phyloP scores from a whole-genome alignment of 30 jellyfish, hydroid and myxozoan species.

The Turritopsis dohrnii region DNA sequence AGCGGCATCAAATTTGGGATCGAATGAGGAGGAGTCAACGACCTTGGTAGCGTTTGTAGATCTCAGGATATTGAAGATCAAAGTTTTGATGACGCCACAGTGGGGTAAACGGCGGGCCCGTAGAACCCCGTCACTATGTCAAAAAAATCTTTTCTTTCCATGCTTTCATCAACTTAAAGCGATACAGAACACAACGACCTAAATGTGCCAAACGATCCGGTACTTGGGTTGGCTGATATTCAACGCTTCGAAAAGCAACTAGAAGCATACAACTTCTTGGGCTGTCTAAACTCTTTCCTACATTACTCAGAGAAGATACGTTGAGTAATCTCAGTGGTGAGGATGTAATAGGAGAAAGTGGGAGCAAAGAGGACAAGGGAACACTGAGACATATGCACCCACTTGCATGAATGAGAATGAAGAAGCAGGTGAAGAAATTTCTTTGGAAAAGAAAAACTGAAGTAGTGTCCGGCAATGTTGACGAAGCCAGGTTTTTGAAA shows the following conservation, averaged over 20 bases:
- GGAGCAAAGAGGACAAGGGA: not conserved
- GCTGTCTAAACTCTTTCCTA: conserved; percentile 27
- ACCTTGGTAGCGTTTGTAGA: too few relatives aligned
- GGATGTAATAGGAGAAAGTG: not conserved
- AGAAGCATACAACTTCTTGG: conserved; percentile 25
- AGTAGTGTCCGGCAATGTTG: not conserved
- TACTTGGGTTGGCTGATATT: conserved; percentile 20
- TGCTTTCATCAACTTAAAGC: conserved; percentile 9
- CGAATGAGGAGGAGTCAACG: too few relatives aligned
- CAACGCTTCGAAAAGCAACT: conserved; percentile 9
- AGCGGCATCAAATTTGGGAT: too few relatives aligned
- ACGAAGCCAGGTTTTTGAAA: not conserved
- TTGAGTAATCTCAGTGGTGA: not conserved
- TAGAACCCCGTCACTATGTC: too few relatives aligned
- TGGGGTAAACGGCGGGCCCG: too few relatives aligned
- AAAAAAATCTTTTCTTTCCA: too few relatives aligned
- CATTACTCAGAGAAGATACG: not conserved
- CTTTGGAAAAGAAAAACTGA: not conserved
- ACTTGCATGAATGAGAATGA: not conserved
- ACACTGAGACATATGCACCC: not conserved
- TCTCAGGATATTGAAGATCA: too few relatives aligned
- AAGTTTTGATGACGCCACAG: too few relatives aligned
- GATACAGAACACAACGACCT: conserved; percentile 12
- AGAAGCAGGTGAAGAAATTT: not conserved
- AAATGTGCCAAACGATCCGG: conserved; percentile 9